Conservation (phyloP, 2,797 vertebrate genomes). For the Phyllotis vaccarum region DNA sequence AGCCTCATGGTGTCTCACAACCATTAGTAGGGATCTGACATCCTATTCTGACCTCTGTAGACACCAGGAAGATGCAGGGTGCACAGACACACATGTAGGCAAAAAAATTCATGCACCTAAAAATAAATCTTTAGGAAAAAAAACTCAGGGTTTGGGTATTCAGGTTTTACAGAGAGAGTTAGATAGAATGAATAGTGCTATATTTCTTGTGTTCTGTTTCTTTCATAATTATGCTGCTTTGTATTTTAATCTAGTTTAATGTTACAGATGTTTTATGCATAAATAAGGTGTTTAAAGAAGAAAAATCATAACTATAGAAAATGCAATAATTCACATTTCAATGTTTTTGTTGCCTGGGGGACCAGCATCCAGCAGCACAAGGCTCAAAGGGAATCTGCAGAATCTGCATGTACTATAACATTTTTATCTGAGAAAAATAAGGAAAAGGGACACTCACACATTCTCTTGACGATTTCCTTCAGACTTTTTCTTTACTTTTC, state of each 20-base stretch:
- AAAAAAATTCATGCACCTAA: neutral
- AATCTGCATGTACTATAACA: no score
- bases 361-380: no score
- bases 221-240: neutral
- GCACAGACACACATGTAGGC: neutral
- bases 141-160: neutral
- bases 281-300: neutral
- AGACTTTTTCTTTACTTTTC: no score
- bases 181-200: neutral
- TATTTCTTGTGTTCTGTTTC: neutral
- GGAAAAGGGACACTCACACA: no score
- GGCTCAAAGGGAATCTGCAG: no score
- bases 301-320: neutral
- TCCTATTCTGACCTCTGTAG: neutral
- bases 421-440: no score
- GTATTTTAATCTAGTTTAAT: slow-evolving; percentile 14
- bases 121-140: neutral
- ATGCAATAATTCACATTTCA: neutral
- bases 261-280: neutral
- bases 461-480: no score
- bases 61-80: neutral
- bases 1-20: neutral
- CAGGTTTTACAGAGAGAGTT: neutral
- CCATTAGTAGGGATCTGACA: neutral
- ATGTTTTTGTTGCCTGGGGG: neutral